phyloP scores from a whole-genome alignment of 2,888 invertebrate genomes.

The Drosophila borborema region DNA sequence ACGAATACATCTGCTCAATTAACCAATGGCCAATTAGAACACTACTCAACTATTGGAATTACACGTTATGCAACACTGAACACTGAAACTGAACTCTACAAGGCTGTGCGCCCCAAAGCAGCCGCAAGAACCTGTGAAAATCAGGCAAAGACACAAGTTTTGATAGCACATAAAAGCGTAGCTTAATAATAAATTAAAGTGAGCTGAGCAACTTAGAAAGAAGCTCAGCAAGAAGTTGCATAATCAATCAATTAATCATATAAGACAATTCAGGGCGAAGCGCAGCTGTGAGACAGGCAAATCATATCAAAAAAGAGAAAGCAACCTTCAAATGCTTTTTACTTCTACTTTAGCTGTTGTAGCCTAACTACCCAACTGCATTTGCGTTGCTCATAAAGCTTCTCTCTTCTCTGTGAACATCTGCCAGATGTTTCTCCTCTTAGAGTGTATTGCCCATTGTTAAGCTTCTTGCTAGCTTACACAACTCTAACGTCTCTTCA shows the following conservation, averaged over 20 bases:
- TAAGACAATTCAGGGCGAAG: too few species aligned
- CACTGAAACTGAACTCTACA: slow-evolving; percentile 2
- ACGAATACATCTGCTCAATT: slow-evolving; percentile 27
- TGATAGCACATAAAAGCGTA: background rate
- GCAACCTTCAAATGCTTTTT: too few species aligned
- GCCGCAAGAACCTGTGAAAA: slow-evolving; percentile 1
- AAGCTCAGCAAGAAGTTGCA: background rate
- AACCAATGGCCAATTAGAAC: slow-evolving; percentile 10
- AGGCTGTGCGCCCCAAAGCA: background rate
- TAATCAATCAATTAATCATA: too few species aligned
- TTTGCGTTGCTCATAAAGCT: background rate
- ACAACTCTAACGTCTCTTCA: background rate
- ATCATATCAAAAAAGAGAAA: background rate
- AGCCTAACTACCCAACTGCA: too few species aligned
- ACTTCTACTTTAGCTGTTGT: too few species aligned
- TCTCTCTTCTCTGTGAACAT: background rate
- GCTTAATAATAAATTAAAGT: too few species aligned
- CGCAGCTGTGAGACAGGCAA: too few species aligned
- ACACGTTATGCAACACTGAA: slow-evolving; percentile 45
- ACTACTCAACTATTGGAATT: slow-evolving; percentile 11
- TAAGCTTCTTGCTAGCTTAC: too few species aligned
- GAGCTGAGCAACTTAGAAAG: background rate
- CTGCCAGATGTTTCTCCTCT: too few species aligned
- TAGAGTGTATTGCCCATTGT: too few species aligned
- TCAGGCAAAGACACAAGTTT: too few species aligned